A percentile compares a stretch with the other conserved stretches of the same genome.
Evolutionary conservation across 2,797 vertebrate genomes (phyloP).

Genomic region (Poecilia velifera): DNA sequence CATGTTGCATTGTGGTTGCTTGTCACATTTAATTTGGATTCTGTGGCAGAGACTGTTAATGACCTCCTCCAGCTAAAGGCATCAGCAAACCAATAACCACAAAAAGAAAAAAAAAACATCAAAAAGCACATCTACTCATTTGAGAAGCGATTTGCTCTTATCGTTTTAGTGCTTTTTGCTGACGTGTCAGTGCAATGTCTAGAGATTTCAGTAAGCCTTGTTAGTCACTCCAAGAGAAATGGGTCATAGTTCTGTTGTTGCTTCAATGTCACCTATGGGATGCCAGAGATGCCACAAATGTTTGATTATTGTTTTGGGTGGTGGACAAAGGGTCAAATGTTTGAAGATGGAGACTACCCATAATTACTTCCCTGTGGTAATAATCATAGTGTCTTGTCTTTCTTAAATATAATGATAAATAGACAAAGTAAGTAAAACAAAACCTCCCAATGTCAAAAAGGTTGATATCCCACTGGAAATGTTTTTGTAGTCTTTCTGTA

Average conservation of each 20-base stretch:
- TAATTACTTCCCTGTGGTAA: background rate
- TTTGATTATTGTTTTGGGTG: background rate
- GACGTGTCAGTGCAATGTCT: background rate
- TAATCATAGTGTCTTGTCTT: background rate
- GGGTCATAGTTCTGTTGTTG: conserved; percentile 27
- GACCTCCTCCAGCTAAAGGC: conserved; percentile 14
- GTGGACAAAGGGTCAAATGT: background rate
- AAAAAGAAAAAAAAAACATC: background rate
- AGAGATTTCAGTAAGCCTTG: conserved; percentile 13
- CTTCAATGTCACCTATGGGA: background rate
- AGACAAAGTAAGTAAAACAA: background rate
- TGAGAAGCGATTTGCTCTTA: conserved; percentile 3
- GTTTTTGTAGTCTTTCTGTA: background rate
- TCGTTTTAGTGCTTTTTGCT: conserved; percentile 2
- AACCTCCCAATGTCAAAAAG: background rate
- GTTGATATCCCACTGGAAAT: background rate
- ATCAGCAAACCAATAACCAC: conserved; percentile 14
- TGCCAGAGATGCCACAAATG: background rate
- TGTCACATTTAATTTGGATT: conserved; percentile 18
- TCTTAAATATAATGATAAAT: background rate
- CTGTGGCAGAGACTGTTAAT: conserved; percentile 14
- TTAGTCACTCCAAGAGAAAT: conserved; percentile 19
- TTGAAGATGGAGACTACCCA: background rate
- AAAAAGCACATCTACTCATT: conserved; percentile 2
- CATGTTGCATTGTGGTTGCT: conserved; percentile 1